Evolutionary conservation across 2,113 vertebrate species (phyloP).

Genomic region (Synchiropus splendidus): DNA sequence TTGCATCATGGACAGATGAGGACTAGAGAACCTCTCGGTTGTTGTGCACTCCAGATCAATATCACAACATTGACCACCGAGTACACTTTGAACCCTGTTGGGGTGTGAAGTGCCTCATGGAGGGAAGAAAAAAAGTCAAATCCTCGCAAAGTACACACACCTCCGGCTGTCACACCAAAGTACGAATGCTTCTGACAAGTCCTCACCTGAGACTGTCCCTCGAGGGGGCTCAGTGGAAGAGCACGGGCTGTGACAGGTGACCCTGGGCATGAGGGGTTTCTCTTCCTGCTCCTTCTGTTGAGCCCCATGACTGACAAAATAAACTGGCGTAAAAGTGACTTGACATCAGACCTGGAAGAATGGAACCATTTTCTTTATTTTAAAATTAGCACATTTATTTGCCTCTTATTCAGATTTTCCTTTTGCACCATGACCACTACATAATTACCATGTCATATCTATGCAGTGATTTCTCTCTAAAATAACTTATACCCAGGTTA

Average conservation of each 20-base stretch:
- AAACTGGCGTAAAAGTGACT: conserved; percentile 3
- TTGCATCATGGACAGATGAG: no score
- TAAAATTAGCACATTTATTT: no score
- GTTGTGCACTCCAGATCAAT: no score
- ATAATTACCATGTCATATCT: no score
- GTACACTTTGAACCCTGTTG: conserved; percentile 35
- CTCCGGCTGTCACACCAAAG: conserved; percentile 23
- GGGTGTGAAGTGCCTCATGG: conserved; percentile 45
- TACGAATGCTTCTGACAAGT: conserved; percentile 39
- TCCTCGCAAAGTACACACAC: neutral
- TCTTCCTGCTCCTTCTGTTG: conserved; percentile 35
- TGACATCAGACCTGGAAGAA: no score
- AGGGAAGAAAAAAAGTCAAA: conserved; percentile 23
- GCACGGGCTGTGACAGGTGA: conserved; percentile 42
- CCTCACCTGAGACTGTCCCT: conserved; percentile 43
- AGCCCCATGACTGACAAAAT: neutral
- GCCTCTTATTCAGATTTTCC: no score
- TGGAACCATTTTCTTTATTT: no score
- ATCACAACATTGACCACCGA: conserved; percentile 17
- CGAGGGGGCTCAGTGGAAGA: conserved; percentile 30
- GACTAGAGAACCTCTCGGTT: no score
- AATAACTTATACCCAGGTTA: no score
- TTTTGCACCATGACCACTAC: no score
- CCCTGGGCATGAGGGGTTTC: conserved; percentile 41
- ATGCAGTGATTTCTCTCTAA: no score